These are phyloP conservation scores for Lateolabrax maculatus DNA, from an alignment of 2,797 vertebrate species.

Conservation along the genomic window DNA sequence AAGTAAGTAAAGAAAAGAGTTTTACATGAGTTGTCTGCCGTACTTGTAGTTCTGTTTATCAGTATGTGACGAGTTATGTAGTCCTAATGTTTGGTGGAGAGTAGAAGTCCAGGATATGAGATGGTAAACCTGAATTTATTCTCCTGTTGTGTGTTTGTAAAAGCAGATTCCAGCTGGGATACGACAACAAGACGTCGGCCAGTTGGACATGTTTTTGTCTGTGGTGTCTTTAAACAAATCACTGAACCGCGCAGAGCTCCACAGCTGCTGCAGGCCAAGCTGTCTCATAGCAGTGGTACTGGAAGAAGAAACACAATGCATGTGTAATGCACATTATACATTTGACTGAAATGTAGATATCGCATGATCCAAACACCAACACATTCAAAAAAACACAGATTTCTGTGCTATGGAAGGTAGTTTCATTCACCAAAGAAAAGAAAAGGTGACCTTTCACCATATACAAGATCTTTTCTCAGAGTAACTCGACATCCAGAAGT, in stretches of 20 bases:
- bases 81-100: neutral
- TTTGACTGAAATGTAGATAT: no score
- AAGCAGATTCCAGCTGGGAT: neutral
- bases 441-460: no score
- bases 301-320: neutral
- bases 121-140: neutral
- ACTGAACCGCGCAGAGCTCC: neutral
- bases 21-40: neutral
- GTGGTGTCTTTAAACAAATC: neutral
- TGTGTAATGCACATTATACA: neutral
- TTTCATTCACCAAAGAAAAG: no score
- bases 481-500: no score
- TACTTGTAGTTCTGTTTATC: neutral
- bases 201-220: neutral
- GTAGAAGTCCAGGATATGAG: neutral
- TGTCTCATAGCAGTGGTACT: neutral
- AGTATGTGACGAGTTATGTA: conserved; percentile 18
- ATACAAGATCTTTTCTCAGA: no score
- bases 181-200: neutral
- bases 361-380: no score
- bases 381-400: no score
- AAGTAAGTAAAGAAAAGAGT: neutral
- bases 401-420: no score
- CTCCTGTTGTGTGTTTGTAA: neutral
- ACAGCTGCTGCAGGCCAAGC: neutral